Percentiles rank a stretch among this genome's conserved stretches.
These are phyloP conservation scores for Pongo pygmaeus DNA, from an alignment of 2,113 vertebrate genomes.

Conservation along the genomic window DNA sequence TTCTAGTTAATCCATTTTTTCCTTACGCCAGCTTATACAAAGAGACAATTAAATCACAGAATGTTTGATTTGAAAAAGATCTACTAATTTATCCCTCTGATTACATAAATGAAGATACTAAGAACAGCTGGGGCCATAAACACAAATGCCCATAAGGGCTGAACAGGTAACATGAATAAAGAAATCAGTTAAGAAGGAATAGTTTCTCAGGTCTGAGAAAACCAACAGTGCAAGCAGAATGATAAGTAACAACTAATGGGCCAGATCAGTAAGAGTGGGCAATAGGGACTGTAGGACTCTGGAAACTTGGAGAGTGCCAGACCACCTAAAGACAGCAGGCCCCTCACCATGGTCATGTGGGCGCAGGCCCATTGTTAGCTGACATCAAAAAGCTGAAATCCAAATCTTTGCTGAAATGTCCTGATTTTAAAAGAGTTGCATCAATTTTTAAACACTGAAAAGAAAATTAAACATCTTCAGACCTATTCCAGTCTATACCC, in stretches of 20 bases:
- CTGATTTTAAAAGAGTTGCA: neutral
- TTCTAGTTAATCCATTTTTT: neutral
- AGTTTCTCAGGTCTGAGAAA: neutral
- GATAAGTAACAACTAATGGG: neutral
- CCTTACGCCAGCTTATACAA: neutral
- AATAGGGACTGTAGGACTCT: accelerated
- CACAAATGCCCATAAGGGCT: neutral
- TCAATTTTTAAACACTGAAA: neutral
- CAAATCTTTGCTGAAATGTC: neutral
- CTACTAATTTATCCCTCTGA: neutral
- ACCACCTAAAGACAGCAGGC: neutral
- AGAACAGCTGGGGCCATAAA: neutral
- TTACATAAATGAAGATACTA: neutral
- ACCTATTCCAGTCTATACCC: accelerated
- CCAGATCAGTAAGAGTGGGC: no score
- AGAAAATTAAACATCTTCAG: neutral
- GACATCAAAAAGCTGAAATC: neutral
- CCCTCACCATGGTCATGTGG: accelerated
- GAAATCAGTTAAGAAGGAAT: neutral
- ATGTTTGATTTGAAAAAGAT: neutral
- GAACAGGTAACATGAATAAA: neutral
- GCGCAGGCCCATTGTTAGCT: neutral
- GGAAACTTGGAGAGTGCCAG: no score
- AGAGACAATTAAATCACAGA: neutral
- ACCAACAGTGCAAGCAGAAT: neutral